Conservation (phyloP, 2,113 vertebrate genomes). For the Lasiurus borealis region DNA sequence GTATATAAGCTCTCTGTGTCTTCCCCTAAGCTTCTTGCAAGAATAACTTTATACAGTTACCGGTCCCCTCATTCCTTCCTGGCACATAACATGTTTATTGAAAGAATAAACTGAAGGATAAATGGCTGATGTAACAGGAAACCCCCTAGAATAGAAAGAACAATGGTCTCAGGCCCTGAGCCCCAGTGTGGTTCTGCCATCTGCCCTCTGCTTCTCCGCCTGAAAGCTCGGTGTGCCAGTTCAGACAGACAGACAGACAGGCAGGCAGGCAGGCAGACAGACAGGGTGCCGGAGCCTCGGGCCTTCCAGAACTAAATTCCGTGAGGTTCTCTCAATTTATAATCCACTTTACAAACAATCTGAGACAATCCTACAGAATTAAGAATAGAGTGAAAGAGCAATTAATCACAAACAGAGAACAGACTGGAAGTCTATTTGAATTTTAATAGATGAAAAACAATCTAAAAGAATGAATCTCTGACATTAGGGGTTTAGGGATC, state of each 20-base stretch:
- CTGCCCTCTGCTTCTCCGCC: background rate
- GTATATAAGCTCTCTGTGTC: background rate
- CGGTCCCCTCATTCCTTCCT: background rate
- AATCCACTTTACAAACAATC: background rate
- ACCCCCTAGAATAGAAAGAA: background rate
- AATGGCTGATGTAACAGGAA: background rate
- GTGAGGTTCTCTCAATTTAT: background rate
- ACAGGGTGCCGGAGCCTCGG: no score
- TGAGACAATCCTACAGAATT: background rate
- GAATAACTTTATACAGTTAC: background rate
- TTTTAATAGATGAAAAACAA: background rate
- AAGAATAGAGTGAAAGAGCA: background rate
- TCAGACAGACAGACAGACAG: background rate
- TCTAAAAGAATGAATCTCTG: background rate
- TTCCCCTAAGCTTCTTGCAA: background rate
- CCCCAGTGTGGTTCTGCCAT: background rate
- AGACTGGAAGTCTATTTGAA: background rate
- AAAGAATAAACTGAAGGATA: background rate
- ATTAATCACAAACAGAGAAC: background rate
- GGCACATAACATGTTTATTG: background rate
- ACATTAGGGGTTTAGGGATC: background rate
- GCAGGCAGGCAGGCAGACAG: no score
- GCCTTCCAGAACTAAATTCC: background rate
- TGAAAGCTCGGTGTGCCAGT: background rate
- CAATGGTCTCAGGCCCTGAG: background rate